Percentiles rank a stretch among this genome's conserved stretches.
Conservation (phyloP, 2,113 vertebrate genomes). For the Canis aureus region DNA sequence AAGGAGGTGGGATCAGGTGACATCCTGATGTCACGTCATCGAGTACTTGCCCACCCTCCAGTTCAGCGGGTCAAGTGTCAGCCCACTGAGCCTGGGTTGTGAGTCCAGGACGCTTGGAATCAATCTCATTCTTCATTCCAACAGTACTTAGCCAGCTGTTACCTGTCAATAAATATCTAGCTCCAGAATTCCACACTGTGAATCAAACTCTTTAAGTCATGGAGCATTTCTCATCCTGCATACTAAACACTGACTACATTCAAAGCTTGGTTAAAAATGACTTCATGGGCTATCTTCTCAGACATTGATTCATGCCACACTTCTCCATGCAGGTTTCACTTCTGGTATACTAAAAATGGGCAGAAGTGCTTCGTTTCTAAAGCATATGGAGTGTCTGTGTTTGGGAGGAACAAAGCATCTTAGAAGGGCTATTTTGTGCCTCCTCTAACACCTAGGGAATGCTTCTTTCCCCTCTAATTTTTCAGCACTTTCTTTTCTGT, state of each 20-base stretch:
- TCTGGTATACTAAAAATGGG: neutral
- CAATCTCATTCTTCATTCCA: constrained; percentile 20
- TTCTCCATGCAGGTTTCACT: constrained; percentile 16
- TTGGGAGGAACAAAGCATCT: constrained; percentile 41
- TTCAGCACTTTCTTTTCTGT: constrained; percentile 29
- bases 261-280: constrained; percentile 58
- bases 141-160: constrained; percentile 25
- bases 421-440: constrained; percentile 12
- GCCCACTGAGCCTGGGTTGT: neutral
- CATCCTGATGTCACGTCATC: neutral
- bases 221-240: constrained; percentile 27
- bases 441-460: constrained; percentile 20
- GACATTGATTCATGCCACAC: neutral
- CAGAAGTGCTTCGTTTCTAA: constrained; percentile 35
- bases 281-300: constrained; percentile 26
- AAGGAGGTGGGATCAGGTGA: neutral
- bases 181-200: neutral
- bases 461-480: constrained; percentile 45
- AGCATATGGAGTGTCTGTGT: neutral
- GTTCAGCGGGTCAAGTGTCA: neutral
- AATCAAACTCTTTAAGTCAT: constrained; percentile 5
- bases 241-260: constrained; percentile 22
- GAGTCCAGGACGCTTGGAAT: neutral
- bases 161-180: constrained; percentile 6
- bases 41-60: neutral